Evolutionary conservation across 2,113 vertebrate genomes (phyloP).

Genomic region (Ceyx cyanopectus): DNA sequence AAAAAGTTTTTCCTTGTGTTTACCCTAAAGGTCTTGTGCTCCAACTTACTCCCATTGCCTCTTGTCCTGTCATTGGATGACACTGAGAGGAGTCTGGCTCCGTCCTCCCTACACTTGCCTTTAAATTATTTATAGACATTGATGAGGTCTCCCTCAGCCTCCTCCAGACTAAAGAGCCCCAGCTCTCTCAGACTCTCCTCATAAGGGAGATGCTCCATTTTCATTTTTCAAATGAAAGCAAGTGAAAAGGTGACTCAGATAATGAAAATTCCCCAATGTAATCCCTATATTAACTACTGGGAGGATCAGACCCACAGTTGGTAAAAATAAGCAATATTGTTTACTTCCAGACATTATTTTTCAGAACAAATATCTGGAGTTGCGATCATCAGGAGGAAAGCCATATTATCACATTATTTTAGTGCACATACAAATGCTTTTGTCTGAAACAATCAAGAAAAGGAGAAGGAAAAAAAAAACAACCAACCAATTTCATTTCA

Average conservation of each 20-base stretch:
- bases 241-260: background rate
- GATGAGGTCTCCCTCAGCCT: no score
- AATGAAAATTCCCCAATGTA: background rate
- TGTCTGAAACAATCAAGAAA: background rate
- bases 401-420: background rate
- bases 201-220: no score
- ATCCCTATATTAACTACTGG: background rate
- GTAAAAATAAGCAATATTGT: background rate
- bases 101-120: no score
- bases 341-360: background rate
- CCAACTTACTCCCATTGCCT: no score
- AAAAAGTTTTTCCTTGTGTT: no score
- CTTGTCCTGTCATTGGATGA: no score
- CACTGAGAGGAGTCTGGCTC: no score
- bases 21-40: no score
- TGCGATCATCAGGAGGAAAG: background rate
- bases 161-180: no score
- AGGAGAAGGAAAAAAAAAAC: background rate
- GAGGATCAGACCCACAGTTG: background rate
- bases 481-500: background rate
- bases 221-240: constrained; percentile 39
- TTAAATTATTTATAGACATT: no score
- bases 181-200: no score
- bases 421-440: background rate
- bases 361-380: background rate